phyloP scores from a whole-genome alignment of 2,113 vertebrate species.

The Notothenia rossii region DNA sequence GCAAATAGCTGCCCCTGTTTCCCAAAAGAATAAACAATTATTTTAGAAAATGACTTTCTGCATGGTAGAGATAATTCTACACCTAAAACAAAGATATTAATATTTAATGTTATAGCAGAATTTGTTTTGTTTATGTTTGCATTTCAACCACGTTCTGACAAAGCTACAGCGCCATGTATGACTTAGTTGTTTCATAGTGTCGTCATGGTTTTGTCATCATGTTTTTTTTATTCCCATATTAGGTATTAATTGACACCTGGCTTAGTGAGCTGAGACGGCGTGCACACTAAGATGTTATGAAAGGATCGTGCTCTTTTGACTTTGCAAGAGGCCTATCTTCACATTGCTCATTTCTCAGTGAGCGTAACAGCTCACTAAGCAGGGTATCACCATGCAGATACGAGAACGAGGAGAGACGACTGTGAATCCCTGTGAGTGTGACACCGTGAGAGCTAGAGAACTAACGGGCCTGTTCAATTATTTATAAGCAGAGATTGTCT shows the following conservation, averaged over 20 bases:
- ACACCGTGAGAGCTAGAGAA: conserved; percentile 60
- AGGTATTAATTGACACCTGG: not conserved
- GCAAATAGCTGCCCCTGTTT: too few relatives aligned
- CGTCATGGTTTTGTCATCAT: conserved; percentile 10
- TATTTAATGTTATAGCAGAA: too few relatives aligned
- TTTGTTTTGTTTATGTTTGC: not conserved
- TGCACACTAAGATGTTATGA: not conserved
- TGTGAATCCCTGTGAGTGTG: conserved; percentile 52
- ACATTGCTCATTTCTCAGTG: conserved; percentile 37
- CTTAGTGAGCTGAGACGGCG: conserved; percentile 21
- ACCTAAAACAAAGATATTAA: too few relatives aligned
- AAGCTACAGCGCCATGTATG: not conserved
- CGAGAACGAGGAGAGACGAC: conserved; percentile 44
- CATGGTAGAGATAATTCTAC: too few relatives aligned
- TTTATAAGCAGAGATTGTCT: conserved; percentile 79
- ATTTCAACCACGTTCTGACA: not conserved
- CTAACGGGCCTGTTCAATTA: conserved; percentile 70
- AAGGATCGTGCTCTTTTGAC: conserved; percentile 16
- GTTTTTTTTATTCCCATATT: not conserved
- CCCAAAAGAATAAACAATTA: too few relatives aligned
- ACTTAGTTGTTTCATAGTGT: not conserved
- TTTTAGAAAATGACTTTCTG: too few relatives aligned
- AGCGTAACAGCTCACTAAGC: conserved; percentile 59
- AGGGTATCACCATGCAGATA: conserved; percentile 58
- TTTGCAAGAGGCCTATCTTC: not conserved